These are phyloP conservation scores for Urocyon cinereoargenteus DNA, from an alignment of 2,797 vertebrate genomes.

Conservation along the genomic window DNA sequence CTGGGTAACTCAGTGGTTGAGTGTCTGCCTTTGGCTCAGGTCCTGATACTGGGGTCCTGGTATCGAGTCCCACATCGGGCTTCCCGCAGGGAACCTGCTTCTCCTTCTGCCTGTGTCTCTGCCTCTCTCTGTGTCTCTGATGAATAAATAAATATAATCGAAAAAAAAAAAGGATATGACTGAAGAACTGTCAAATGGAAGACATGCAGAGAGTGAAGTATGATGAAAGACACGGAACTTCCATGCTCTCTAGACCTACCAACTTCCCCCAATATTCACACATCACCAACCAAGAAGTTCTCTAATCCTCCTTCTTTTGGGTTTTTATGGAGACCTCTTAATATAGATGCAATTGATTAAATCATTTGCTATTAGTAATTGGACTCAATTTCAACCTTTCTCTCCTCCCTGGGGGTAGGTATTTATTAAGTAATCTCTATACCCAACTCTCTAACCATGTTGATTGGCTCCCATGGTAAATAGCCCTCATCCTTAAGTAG, in stretches of 20 bases:
- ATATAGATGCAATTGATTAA: not conserved
- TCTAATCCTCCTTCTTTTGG: not conserved
- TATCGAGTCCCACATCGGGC: too few species aligned
- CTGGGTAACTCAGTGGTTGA: too few species aligned
- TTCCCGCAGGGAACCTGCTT: too few species aligned
- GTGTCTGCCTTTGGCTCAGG: too few species aligned
- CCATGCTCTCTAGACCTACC: not conserved
- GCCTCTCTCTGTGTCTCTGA: too few species aligned
- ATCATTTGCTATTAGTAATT: not conserved
- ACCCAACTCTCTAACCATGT: not conserved
- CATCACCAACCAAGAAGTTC: not conserved
- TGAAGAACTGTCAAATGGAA: not conserved
- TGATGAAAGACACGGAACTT: not conserved
- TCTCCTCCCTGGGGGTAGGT: not conserved
- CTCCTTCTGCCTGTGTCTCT: too few species aligned
- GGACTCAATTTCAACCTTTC: not conserved
- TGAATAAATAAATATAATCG: too few species aligned
- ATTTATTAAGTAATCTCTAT: too few species aligned
- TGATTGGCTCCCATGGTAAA: not conserved
- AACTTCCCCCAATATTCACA: not conserved
- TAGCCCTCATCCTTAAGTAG: not conserved
- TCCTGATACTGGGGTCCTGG: too few species aligned
- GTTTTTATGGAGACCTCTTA: not conserved
- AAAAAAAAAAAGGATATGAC: not conserved
- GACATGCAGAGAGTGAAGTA: not conserved